Conservation (phyloP, 2,888 invertebrate species). For the Volucella bombylans region DNA sequence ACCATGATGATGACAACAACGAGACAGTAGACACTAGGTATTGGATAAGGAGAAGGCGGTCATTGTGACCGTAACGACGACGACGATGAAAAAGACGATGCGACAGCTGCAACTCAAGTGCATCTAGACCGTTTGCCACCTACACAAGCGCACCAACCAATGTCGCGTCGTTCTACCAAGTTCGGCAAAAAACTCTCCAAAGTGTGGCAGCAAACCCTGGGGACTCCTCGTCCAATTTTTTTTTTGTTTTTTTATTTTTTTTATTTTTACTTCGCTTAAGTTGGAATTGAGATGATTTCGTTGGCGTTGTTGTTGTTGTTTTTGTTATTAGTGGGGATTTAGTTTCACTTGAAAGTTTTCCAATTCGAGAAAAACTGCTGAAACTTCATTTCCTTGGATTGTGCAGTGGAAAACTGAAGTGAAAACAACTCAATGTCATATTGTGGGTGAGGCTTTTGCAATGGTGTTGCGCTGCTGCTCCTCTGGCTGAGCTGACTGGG, state of each 20-base stretch:
- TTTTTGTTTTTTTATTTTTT: constrained; percentile 20
- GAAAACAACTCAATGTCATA: constrained; percentile 63
- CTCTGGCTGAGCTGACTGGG: too few relatives aligned
- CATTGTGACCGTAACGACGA: constrained; percentile 57
- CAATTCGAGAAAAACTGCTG: constrained; percentile 68
- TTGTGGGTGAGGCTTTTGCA: constrained; percentile 30
- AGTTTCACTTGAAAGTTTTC: constrained; percentile 74
- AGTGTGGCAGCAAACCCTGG: constrained; percentile 25
- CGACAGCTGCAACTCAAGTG: constrained; percentile 34
- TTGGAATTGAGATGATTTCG: constrained; percentile 39
- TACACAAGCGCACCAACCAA: not conserved
- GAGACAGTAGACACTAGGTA: constrained; percentile 21
- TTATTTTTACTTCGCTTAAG: not conserved
- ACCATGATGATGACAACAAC: constrained; percentile 57
- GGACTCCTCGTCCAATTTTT: not conserved
- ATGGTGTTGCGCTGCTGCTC: not conserved
- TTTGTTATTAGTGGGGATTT: constrained; percentile 61
- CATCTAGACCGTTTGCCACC: constrained; percentile 14
- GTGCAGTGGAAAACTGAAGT: constrained; percentile 12
- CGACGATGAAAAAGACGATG: constrained; percentile 39
- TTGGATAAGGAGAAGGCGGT: constrained; percentile 43
- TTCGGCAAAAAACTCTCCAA: constrained; percentile 52
- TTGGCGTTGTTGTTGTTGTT: constrained; percentile 10
- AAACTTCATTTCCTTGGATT: constrained; percentile 68
- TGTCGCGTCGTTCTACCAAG: constrained; percentile 16